A percentile compares a stretch with the other conserved stretches of the same genome.
These are phyloP conservation scores for Urocitellus parryii DNA, from an alignment of 2,113 vertebrate species.

Conservation along the genomic window DNA sequence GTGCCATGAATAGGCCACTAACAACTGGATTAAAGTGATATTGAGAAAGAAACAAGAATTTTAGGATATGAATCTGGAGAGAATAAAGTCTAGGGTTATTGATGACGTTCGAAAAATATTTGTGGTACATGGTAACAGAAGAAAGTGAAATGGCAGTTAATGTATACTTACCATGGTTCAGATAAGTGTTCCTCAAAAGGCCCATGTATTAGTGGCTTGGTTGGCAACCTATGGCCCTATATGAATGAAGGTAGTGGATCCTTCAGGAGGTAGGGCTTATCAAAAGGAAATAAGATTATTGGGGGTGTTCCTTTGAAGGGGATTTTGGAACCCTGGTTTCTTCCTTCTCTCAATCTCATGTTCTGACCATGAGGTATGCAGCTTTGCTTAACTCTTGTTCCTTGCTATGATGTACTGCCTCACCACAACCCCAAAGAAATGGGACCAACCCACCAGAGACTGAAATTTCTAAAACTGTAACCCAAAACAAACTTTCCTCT, in stretches of 20 bases:
- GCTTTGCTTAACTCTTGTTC: not conserved
- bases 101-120: constrained; percentile 39
- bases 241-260: not conserved
- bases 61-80: not conserved
- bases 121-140: not conserved
- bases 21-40: not conserved
- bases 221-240: not conserved
- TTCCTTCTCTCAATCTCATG: not conserved
- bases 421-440: not conserved
- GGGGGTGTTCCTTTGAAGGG: not conserved
- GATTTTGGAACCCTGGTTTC: too few species aligned
- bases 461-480: not conserved
- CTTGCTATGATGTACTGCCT: not conserved
- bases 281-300: not conserved
- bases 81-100: constrained; percentile 3
- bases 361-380: not conserved
- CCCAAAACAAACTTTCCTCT: not conserved
- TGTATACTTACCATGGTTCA: not conserved
- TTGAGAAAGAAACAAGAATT: constrained; percentile 19
- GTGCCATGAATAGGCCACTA: not conserved
- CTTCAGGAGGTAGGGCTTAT: not conserved
- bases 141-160: not conserved
- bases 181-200: not conserved
- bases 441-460: not conserved
- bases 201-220: not conserved